phyloP scores from a whole-genome alignment of 2,888 invertebrate species.

The Lucinisca nassula region DNA sequence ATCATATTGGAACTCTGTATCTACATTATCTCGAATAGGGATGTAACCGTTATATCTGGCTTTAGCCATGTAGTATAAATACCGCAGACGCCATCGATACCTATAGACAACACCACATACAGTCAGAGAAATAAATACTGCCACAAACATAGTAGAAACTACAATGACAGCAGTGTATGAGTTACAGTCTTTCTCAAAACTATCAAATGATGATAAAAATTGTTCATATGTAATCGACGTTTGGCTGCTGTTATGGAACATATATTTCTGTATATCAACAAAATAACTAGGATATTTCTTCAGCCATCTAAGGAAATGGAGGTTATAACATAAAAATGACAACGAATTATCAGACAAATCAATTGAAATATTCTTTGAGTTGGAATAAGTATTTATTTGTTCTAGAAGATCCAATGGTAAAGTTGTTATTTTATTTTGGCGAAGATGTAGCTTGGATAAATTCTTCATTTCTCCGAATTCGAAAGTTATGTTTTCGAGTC shows the following conservation, averaged over 20 bases:
- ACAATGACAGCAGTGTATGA: slow-evolving; percentile 4
- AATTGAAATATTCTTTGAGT: slow-evolving; percentile 2
- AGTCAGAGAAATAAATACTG: slow-evolving; percentile 33
- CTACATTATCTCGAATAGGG: background rate
- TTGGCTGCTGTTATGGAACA: background rate
- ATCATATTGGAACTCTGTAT: slow-evolving; percentile 37
- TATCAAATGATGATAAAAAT: background rate
- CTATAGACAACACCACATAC: slow-evolving; percentile 47
- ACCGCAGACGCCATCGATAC: slow-evolving; percentile 66
- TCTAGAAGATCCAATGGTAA: background rate
- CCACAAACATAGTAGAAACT: slow-evolving; percentile 21
- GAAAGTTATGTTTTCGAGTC: background rate
- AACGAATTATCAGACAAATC: slow-evolving; percentile 46
- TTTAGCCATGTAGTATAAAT: slow-evolving; percentile 47
- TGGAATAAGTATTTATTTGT: slow-evolving; percentile 10
- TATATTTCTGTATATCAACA: slow-evolving; percentile 18
- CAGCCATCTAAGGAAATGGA: slow-evolving; percentile 43
- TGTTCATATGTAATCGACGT: background rate
- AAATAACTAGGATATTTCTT: slow-evolving; percentile 16
- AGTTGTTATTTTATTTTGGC: background rate
- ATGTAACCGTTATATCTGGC: slow-evolving; percentile 37
- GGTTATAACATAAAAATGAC: slow-evolving; percentile 5
- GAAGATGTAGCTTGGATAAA: background rate
- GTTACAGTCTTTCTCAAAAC: slow-evolving; percentile 21
- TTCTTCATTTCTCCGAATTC: background rate